Base-by-base conservation (phyloP, 1,140 invertebrate species). In the Meteorus sp. region DNA sequence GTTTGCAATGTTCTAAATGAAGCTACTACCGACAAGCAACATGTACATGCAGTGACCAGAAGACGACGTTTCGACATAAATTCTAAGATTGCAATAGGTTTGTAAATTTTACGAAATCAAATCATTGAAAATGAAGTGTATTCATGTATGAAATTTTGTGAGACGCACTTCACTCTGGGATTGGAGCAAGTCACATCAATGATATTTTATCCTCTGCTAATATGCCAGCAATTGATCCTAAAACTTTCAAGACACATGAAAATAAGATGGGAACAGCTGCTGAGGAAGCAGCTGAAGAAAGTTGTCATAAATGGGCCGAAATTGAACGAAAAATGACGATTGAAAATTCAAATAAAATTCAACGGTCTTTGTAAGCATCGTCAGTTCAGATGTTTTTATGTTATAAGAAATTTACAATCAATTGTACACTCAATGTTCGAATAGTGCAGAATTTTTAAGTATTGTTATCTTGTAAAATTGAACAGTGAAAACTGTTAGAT, bases 61-160 rank as follows among this genome's bases (percentile, higher is more conserved):
- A 37, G 35, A 1, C 43, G 22, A 45, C 43, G 43, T 45, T 45
- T 45, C 23, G 43, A 45, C 23, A 45, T 45, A 45, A 45, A 45
- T 45, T 45, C 43, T 25, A 45, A 45, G 43, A 45, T 45, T 45
- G 43, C 43, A 45, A 23, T 45, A 45, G 43, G 43, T 45, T 45
- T 45, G 43, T 45, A 22, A 22, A 45, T 25, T 45, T 5, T 22
- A 45, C n/a, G n/a, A 19, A 22, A 45, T 45, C 19, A 20, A 22
- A 45, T 45, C 3, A 22, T 15, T 5, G 35, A 0, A 37, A 37
- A 13, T 1, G 1, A 37, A 37, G 35, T 37, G 3, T 37, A 37
- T 45, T 13, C 11, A 7, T 25, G 17, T 3, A 45, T 45, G 23
- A 45, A 17, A 45, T 45, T 15, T 45, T 45, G 15, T 45, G 13